Base-by-base conservation (phyloP, 2,888 invertebrate genomes). In the Chymomyza amoena region DNA sequence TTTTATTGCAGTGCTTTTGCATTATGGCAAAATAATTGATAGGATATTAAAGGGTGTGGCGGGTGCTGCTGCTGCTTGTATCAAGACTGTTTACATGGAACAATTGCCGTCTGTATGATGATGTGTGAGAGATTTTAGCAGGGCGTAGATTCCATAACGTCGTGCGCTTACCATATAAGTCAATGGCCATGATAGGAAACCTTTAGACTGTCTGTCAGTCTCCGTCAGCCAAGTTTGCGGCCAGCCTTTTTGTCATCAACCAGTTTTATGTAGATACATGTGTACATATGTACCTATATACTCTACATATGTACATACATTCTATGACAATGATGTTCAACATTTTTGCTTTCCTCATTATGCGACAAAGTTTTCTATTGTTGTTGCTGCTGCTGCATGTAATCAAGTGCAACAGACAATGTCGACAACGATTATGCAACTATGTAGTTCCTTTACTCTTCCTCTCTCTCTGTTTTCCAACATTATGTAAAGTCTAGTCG, bases 71-170 rank as follows among this genome's bases (percentile, higher is more conserved):
- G 61, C 57, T 65, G 74, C 36, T 69, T 65, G 45, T 9, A 18
- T 13, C 56, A 56, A 28, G 18, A 61, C 25, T 60, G 69, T 66
- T 68, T 57, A 70, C 63, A 64, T 32, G 64, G 57, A n/a, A 73
- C 67, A 72, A 59, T 61, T 65, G 6, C 13, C 13, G 39, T 39
- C 39, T 39, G 39, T 7, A 39, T 39, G 39, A 39, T 39, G 39
- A 1, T 2, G 5, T 7, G 5, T 32, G 9, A 9, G 36, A 9
- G 36, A 51, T 61, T 54, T 18, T 59, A 39, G 18, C 15, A 32
- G 62, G 59, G 36, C 56, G 66, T 56, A 59, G 69, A 64, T 54
- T 68, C 59, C 75, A 80, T 75, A 77, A 72, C 63, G 70, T 52
- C 63, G 70, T 52, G 73, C 74, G 61, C 61, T 54, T 54, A 61